phyloP scores from a whole-genome alignment of 1,140 invertebrate genomes.

The Anthonomus grandis region DNA sequence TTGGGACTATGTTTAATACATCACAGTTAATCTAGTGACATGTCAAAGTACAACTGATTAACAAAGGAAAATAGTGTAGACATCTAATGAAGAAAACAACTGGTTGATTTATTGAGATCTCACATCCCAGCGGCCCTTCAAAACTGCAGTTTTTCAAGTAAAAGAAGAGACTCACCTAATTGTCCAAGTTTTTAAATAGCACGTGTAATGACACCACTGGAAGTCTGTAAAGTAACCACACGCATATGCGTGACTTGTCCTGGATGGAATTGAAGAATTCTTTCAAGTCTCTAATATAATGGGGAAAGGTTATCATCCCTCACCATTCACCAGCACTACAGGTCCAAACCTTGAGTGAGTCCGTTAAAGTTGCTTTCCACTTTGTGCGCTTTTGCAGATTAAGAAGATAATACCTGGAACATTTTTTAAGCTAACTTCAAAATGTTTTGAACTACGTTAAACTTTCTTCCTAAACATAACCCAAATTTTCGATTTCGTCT shows the following conservation, averaged over 20 bases:
- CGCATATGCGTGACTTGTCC: not conserved
- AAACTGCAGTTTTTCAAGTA: constrained; percentile 4
- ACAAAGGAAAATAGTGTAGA: no score
- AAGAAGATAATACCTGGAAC: constrained; percentile 8
- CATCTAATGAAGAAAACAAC: no score
- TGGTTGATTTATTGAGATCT: no score
- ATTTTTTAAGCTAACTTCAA: no score
- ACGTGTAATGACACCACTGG: not conserved
- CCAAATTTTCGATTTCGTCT: no score
- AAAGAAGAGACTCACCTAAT: not conserved
- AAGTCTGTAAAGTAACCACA: not conserved
- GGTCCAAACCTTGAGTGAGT: not conserved
- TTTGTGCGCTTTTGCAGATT: not conserved
- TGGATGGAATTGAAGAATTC: not conserved
- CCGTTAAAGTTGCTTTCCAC: not conserved
- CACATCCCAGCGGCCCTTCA: constrained; percentile 1
- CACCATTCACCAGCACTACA: not conserved
- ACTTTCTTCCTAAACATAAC: no score
- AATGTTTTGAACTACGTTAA: no score
- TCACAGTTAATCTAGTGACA: no score
- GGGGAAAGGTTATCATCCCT: not conserved
- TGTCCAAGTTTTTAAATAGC: not conserved
- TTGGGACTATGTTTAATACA: no score
- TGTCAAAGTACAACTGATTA: no score
- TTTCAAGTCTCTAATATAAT: not conserved